phyloP scores from a whole-genome alignment of 2,797 vertebrate species.

The Nannoperca australis region DNA sequence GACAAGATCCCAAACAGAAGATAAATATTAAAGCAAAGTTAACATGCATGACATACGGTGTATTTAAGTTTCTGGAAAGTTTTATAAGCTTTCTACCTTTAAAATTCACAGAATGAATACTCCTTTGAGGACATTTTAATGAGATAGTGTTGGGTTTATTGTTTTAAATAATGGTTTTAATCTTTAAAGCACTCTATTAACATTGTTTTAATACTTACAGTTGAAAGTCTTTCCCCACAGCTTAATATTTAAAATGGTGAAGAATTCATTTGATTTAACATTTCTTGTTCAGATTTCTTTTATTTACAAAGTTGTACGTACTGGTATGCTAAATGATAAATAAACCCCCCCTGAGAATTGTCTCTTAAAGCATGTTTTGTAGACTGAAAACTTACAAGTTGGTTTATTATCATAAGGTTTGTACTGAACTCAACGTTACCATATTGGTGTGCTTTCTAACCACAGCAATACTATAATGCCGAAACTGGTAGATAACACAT shows the following conservation, averaged over 20 bases:
- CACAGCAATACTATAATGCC: not conserved
- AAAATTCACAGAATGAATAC: constrained; percentile 36
- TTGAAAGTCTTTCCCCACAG: constrained; percentile 21
- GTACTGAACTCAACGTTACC: not conserved
- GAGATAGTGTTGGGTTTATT: constrained; percentile 24
- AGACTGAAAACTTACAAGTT: not conserved
- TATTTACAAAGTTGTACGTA: constrained; percentile 53
- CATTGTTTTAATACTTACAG: constrained; percentile 25
- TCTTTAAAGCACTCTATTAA: constrained; percentile 38
- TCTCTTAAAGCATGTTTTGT: constrained; percentile 32
- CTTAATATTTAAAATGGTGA: constrained; percentile 33
- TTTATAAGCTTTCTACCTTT: constrained; percentile 56
- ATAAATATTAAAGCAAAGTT: constrained; percentile 57
- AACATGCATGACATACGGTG: constrained; percentile 67
- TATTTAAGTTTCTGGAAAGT: constrained; percentile 56
- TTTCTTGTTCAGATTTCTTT: constrained; percentile 36
- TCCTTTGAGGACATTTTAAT: constrained; percentile 20
- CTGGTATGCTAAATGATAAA: constrained; percentile 60
- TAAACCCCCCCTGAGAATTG: constrained; percentile 51
- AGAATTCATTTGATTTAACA: constrained; percentile 23
- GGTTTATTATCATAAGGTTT: constrained; percentile 21
- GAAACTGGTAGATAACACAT: not conserved
- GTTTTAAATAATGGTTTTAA: constrained; percentile 33
- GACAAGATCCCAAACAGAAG: constrained; percentile 42
- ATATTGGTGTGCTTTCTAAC: not conserved